Evolutionary conservation across 2,113 vertebrate species (phyloP).

Genomic region (Lathamus discolor): DNA sequence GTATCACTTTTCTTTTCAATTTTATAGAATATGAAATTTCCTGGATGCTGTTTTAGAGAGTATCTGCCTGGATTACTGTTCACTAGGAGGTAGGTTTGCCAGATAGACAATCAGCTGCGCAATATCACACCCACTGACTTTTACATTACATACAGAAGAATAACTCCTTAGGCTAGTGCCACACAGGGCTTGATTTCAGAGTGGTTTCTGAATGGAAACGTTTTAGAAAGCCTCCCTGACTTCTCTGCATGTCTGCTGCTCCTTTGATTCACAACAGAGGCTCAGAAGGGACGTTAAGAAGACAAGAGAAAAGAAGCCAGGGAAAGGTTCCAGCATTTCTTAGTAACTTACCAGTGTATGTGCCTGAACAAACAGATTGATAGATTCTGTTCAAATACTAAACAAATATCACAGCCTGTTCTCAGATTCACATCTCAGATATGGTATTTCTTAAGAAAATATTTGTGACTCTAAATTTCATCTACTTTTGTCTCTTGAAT

Average conservation of each 20-base stretch:
- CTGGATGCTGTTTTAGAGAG: background rate
- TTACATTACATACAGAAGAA: background rate
- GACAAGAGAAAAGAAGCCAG: background rate
- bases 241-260: background rate
- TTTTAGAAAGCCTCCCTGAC: background rate
- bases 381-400: constrained; percentile 47
- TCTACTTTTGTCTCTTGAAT: constrained; percentile 21
- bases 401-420: constrained; percentile 59
- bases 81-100: background rate
- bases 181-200: background rate
- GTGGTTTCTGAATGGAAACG: background rate
- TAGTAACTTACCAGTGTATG: background rate
- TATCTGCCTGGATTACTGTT: background rate
- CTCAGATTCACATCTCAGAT: constrained; percentile 18
- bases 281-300: background rate
- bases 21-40: background rate
- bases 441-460: constrained; percentile 61
- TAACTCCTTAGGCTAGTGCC: background rate
- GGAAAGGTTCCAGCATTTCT: background rate
- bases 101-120: background rate
- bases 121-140: background rate
- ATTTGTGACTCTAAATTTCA: constrained; percentile 59
- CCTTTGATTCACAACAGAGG: background rate
- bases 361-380: constrained; percentile 37
- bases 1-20: background rate